These are phyloP conservation scores for Loxodonta africana DNA, from an alignment of 2,113 vertebrate genomes.

Conservation along the genomic window DNA sequence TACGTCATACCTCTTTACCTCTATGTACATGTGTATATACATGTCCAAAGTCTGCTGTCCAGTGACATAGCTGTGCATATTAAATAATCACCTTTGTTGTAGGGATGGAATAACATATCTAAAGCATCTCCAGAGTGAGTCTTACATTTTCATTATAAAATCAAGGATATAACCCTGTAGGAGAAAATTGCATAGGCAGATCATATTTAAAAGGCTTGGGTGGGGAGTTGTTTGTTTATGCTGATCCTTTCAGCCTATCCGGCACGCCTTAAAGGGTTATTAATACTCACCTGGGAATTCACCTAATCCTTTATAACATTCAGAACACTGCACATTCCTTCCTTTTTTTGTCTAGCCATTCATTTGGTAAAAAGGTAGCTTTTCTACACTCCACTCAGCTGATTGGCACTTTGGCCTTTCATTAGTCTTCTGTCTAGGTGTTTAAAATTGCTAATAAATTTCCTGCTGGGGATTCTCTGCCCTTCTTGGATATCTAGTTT, in stretches of 20 bases:
- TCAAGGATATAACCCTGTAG: background rate
- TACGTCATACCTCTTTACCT: background rate
- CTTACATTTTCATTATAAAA: background rate
- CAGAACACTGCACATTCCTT: background rate
- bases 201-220: background rate
- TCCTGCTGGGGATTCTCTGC: background rate
- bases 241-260: background rate
- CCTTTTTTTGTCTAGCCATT: background rate
- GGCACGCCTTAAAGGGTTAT: background rate
- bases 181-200: fast-evolving
- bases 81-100: fast-evolving
- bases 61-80: fast-evolving
- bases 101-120: too few relatives aligned
- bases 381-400: background rate
- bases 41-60: fast-evolving
- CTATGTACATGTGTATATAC: fast-evolving
- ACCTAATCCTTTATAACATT: background rate
- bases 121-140: background rate
- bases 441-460: fast-evolving
- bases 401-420: background rate
- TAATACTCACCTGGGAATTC: fast-evolving
- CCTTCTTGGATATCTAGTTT: background rate
- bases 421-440: background rate
- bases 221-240: background rate
- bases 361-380: fast-evolving